phyloP scores from a whole-genome alignment of 2,888 invertebrate species.

The Steromphala cineraria region DNA sequence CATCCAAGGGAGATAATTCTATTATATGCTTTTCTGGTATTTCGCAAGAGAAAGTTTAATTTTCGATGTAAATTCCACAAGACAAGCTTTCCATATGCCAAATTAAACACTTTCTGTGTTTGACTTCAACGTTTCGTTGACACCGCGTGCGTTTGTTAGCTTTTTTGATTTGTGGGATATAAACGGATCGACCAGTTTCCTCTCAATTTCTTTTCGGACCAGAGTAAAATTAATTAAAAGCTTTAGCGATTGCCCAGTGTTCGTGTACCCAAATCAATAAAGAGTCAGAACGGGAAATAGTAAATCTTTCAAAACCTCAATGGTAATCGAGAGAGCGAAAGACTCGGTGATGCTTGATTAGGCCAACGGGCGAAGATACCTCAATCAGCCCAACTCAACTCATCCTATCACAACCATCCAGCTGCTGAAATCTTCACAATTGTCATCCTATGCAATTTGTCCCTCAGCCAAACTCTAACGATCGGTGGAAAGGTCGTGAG shows the following conservation, averaged over 20 bases:
- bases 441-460: constrained; percentile 11
- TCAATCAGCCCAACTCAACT: constrained; percentile 10
- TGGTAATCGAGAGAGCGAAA: constrained; percentile 20
- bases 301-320: constrained; percentile 26
- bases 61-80: not conserved
- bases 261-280: constrained; percentile 24
- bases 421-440: not conserved
- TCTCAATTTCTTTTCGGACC: constrained; percentile 23
- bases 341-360: constrained; percentile 24
- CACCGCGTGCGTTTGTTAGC: not conserved
- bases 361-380: constrained; percentile 2
- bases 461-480: constrained; percentile 7
- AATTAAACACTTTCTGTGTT: constrained; percentile 13
- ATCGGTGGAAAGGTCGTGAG: not conserved
- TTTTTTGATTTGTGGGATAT: constrained; percentile 9
- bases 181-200: not conserved
- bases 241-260: constrained; percentile 22
- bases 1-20: constrained; percentile 26
- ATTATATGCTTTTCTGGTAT: not conserved
- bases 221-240: constrained; percentile 29
- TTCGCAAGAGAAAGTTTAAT: constrained; percentile 3
- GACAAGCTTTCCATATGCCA: not conserved
- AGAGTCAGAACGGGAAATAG: constrained; percentile 21
- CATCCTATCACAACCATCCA: not conserved
- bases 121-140: not conserved